Conservation (phyloP, 2,888 invertebrate genomes). For the Magallana nippona region DNA sequence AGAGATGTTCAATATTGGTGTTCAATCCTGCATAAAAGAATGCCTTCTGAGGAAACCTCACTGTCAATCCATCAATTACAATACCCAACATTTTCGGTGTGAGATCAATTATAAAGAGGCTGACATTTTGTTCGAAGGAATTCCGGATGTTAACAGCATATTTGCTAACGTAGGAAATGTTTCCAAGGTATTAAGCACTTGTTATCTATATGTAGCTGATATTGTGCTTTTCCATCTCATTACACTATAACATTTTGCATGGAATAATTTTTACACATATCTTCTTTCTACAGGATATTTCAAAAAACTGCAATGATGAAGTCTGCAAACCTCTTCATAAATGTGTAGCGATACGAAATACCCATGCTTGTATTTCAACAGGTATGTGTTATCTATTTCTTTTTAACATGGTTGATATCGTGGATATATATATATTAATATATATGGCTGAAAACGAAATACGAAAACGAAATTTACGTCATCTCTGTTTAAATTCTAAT, state of each 20-base stretch:
- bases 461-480: too few species aligned
- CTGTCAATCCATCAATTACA: constrained; percentile 13
- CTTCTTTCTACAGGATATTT: neutral
- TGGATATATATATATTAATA: too few species aligned
- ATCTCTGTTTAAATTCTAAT: too few species aligned
- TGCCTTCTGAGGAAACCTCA: neutral
- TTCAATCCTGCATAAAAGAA: neutral
- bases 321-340: neutral
- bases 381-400: neutral
- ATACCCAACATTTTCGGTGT: neutral
- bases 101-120: neutral
- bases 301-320: neutral
- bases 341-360: neutral
- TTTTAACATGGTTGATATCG: neutral
- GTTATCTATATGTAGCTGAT: neutral
- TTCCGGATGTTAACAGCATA: neutral
- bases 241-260: too few species aligned
- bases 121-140: neutral
- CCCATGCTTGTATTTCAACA: neutral
- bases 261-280: neutral
- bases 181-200: neutral
- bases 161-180: neutral
- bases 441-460: too few species aligned
- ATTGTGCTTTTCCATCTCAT: neutral
- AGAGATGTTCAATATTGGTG: neutral